These are phyloP conservation scores for Telmatochromis sp. DNA, from an alignment of 2,113 vertebrate species.

Conservation along the genomic window DNA sequence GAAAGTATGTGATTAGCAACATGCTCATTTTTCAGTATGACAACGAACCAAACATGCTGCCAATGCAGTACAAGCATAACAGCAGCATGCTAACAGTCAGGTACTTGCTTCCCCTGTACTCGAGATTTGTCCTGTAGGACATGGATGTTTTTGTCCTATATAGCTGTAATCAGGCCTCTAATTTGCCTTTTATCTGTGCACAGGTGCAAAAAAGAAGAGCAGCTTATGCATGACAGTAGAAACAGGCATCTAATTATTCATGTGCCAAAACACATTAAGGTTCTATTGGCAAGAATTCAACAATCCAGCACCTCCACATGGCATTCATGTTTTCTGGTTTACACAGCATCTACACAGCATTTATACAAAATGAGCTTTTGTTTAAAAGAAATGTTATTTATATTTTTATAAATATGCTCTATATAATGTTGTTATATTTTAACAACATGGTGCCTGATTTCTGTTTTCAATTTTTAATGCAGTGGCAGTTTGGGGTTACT, in stretches of 20 bases:
- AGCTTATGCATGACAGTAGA: not conserved
- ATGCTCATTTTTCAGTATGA: not conserved
- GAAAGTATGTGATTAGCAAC: not conserved
- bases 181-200: not conserved
- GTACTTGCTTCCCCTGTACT: not conserved
- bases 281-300: not conserved
- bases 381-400: not conserved
- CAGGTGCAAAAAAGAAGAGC: not conserved
- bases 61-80: not conserved
- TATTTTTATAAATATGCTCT: not conserved
- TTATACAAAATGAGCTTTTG: not conserved
- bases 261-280: not conserved
- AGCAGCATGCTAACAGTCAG: not conserved
- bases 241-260: not conserved
- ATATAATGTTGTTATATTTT: not conserved
- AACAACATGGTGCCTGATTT: not conserved
- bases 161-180: not conserved
- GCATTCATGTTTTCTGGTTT: not conserved
- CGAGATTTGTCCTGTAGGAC: not conserved
- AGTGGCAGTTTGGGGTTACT: not conserved
- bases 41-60: not conserved
- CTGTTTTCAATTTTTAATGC: not conserved
- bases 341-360: not conserved
- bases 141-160: not conserved
- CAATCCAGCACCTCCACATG: not conserved